Percentiles rank a stretch among this genome's conserved stretches.
Evolutionary conservation across 2,888 invertebrate species (phyloP).

Genomic region (Scaptomyza parva): DNA sequence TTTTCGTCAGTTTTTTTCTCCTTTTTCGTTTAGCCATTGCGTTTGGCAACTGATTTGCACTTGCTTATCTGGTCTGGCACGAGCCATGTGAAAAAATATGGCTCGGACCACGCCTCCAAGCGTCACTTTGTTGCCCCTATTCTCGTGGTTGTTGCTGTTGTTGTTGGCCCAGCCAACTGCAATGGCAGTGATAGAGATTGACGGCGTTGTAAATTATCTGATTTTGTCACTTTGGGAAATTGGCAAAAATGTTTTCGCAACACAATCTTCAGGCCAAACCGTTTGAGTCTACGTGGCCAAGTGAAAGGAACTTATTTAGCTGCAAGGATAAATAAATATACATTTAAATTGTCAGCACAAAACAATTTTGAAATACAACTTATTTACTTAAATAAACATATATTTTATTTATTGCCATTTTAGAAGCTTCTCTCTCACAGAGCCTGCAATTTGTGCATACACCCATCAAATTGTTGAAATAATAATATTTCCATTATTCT

Average conservation of each 20-base stretch:
- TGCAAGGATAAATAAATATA: background rate
- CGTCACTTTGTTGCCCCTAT: conserved; percentile 53
- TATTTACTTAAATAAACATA: background rate
- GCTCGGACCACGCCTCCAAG: conserved; percentile 57
- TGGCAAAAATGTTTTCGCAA: conserved; percentile 78
- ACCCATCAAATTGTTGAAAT: conserved; percentile 18
- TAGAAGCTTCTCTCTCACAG: background rate
- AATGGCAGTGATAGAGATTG: conserved; percentile 79
- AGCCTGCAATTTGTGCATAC: conserved; percentile 10
- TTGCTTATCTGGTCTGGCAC: conserved; percentile 68
- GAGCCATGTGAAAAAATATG: conserved; percentile 50
- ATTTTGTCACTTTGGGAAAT: conserved; percentile 83
- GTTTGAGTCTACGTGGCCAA: background rate
- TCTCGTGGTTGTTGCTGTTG: conserved; percentile 34
- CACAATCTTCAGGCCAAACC: conserved; percentile 23
- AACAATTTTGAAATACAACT: background rate
- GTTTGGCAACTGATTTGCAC: conserved; percentile 75
- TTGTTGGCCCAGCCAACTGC: conserved; percentile 65
- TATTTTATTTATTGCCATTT: background rate
- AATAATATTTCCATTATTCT: conserved; percentile 23
- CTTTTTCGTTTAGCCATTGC: conserved; percentile 5
- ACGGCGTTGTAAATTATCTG: conserved; percentile 83
- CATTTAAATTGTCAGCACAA: background rate
- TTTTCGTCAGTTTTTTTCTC: conserved; percentile 5
- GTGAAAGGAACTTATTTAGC: background rate